phyloP scores from a whole-genome alignment of 2,797 vertebrate species.

The Denticeps clupeoides region DNA sequence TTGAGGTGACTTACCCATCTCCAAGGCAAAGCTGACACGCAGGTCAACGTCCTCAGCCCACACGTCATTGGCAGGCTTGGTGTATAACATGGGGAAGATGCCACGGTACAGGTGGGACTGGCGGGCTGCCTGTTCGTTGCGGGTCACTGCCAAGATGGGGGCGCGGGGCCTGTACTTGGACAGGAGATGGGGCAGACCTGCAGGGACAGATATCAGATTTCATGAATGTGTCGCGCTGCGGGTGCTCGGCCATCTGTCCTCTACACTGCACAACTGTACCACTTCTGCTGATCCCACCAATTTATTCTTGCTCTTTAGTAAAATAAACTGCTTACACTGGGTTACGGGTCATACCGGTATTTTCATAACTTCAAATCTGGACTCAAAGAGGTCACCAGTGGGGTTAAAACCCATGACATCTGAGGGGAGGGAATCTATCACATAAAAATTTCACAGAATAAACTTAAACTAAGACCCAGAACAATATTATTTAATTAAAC shows the following conservation, averaged over 20 bases:
- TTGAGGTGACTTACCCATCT: constrained; percentile 66
- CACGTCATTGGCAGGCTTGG: constrained; percentile 71
- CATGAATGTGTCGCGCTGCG: neutral
- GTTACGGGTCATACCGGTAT: too few species aligned
- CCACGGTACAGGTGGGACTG: constrained; percentile 91
- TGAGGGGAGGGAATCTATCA: too few species aligned
- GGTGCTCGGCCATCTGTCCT: too few species aligned
- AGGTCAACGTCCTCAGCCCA: constrained; percentile 96
- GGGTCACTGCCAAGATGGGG: constrained; percentile 89
- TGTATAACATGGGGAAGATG: constrained; percentile 86
- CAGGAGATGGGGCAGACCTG: constrained; percentile 90
- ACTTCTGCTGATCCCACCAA: too few species aligned
- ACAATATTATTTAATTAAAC: neutral
- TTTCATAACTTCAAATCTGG: too few species aligned
- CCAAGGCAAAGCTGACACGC: constrained; percentile 83
- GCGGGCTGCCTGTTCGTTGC: constrained; percentile 76
- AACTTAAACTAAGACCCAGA: too few species aligned
- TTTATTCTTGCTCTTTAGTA: too few species aligned
- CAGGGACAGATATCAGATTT: neutral
- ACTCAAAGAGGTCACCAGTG: too few species aligned
- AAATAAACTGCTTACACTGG: too few species aligned
- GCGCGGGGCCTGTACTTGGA: constrained; percentile 88
- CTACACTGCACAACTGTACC: too few species aligned
- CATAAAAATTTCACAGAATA: too few species aligned
- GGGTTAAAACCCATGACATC: too few species aligned